Evolutionary conservation across 1,140 invertebrate species (phyloP), one percentile per base, ranked within the genome.

Genomic region (Bombus picipes): DNA sequence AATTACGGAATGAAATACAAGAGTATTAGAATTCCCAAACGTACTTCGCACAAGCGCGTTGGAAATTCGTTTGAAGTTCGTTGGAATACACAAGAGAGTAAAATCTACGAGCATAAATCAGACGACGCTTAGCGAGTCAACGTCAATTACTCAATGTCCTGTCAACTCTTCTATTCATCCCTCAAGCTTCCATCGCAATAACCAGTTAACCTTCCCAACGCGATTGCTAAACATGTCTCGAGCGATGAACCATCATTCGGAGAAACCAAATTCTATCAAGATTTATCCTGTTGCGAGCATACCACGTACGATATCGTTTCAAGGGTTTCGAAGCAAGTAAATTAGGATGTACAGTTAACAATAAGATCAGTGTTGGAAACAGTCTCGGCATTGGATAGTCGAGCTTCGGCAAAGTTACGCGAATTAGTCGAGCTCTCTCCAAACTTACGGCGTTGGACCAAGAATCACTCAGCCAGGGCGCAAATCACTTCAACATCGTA

Each of bases 81-180:
- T 41, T 53, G 1, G 28, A 47, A 47, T 47, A 47, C 65, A 15
- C n/a, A 65, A 10, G n/a, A 28, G 1, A 12, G 8, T 25, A n/a
- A 22, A 47, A 47, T 28, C 25, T 47, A 12, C 6, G 22, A 34
- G 32, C 62, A 68, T 79, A 79, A 47, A 68, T 79, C 41, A 79
- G 25, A 22, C 9, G 18, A 65, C 32, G 59, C 41, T 66, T 43
- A 25, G 12, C 39, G 10, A 65, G 76, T 78, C 41, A 78, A 78
- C 76, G 62, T 37, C 77, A 68, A 47, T 79, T 79, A 68, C 22
- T 79, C 77, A 79, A 68, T 34, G 62, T 43, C 41, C 41, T 68
- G 39, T 47, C n/a, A 68, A 78, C 76, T 66, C 43, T 66, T 78
- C 76, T n/a, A 65, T 78, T 78, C 59, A 78, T 78, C 59, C 3